Evolutionary conservation across 2,888 invertebrate species (phyloP).

Genomic region (Catocala fraxini): DNA sequence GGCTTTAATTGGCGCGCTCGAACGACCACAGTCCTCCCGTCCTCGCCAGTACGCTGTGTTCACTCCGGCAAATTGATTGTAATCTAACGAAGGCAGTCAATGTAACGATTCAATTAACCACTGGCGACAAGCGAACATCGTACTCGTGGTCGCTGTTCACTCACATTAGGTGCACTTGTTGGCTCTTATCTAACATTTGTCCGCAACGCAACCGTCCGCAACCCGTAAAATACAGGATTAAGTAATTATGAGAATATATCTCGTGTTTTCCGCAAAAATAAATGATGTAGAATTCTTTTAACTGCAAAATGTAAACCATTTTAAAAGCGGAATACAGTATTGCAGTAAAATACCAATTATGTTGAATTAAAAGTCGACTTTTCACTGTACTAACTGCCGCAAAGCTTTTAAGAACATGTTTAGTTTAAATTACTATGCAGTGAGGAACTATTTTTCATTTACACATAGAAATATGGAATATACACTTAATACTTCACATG

Average conservation of each 20-base stretch:
- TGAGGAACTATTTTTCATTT: no score
- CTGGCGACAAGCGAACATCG: slow-evolving; percentile 1
- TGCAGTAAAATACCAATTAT: no score
- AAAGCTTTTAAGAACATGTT: no score
- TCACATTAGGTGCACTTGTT: background rate
- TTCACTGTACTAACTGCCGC: no score
- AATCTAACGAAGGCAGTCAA: slow-evolving; percentile 40
- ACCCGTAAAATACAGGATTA: background rate
- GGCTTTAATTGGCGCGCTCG: slow-evolving; percentile 45
- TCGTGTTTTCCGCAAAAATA: no score
- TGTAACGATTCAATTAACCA: slow-evolving; percentile 40
- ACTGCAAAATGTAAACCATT: background rate
- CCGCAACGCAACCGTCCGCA: no score
- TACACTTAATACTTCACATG: no score
- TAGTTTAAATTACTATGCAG: no score
- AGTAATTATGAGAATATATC: background rate
- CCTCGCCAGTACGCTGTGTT: slow-evolving; percentile 29
- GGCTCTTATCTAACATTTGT: background rate
- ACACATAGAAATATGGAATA: no score
- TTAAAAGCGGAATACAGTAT: background rate
- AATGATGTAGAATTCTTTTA: background rate
- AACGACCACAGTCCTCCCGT: slow-evolving; percentile 31
- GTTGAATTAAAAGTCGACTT: no score
- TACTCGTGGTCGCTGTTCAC: background rate
- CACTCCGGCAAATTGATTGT: slow-evolving; percentile 48